phyloP scores from a whole-genome alignment of 2,888 invertebrate species.

The Acholoe squamosa region DNA sequence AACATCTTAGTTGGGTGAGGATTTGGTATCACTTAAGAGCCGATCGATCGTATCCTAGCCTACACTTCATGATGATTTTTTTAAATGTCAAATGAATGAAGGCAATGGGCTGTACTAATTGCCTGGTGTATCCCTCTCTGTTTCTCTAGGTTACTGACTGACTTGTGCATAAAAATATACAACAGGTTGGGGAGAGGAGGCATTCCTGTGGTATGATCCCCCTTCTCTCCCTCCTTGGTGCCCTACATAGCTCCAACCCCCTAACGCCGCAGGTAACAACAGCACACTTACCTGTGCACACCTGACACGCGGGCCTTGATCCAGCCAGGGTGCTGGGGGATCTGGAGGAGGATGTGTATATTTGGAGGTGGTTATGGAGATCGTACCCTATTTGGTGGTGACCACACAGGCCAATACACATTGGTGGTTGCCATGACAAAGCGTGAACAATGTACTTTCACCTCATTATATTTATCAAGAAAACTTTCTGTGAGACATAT shows the following conservation, averaged over 20 bases:
- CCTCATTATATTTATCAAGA: not conserved
- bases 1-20: too few relatives aligned
- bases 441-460: not conserved
- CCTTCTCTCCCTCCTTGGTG: not conserved
- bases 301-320: not conserved
- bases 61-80: too few relatives aligned
- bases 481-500: too few relatives aligned
- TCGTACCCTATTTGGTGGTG: not conserved
- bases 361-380: not conserved
- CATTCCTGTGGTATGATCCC: conserved; percentile 19
- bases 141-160: too few relatives aligned
- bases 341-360: not conserved
- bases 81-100: too few relatives aligned
- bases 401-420: conserved; percentile 24
- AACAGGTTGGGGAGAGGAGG: not conserved
- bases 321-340: not conserved
- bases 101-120: too few relatives aligned
- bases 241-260: not conserved
- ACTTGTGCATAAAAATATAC: too few relatives aligned
- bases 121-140: too few relatives aligned
- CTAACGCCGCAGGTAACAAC: not conserved
- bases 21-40: too few relatives aligned
- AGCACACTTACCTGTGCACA: not conserved
- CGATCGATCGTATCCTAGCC: too few relatives aligned
- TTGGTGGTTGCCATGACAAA: not conserved